Percentiles rank a stretch among this genome's conserved stretches.
Evolutionary conservation across 1,140 invertebrate species (phyloP).

Genomic region (Drepana arcuata): DNA sequence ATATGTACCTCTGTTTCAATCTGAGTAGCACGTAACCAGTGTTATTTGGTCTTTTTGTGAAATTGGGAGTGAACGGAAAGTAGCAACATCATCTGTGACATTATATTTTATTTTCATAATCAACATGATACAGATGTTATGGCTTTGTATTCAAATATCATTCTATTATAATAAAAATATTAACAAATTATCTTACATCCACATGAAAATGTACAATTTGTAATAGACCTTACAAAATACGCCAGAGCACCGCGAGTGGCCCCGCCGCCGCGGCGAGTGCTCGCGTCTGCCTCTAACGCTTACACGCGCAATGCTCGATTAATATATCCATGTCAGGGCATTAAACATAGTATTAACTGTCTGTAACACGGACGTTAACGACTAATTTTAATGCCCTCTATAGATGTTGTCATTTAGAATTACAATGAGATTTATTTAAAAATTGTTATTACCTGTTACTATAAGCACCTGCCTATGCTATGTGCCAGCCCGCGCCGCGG

Average conservation of each 20-base stretch:
- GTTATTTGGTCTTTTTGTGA: too few species aligned
- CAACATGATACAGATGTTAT: constrained; percentile 70
- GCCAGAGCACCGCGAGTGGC: constrained; percentile 32
- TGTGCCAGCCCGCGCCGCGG: too few species aligned
- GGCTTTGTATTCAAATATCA: constrained; percentile 65
- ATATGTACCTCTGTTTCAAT: too few species aligned
- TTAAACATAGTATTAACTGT: constrained; percentile 24
- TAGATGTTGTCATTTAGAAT: constrained; percentile 16
- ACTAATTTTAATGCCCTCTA: constrained; percentile 20
- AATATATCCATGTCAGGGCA: constrained; percentile 40
- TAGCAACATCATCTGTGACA: too few species aligned
- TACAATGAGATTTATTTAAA: too few species aligned
- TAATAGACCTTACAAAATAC: constrained; percentile 67
- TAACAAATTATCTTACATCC: constrained; percentile 70
- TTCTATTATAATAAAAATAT: constrained; percentile 69
- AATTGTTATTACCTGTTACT: too few species aligned
- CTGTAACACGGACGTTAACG: constrained; percentile 15
- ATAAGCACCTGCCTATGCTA: too few species aligned
- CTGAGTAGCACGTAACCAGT: too few species aligned
- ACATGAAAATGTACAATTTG: constrained; percentile 68
- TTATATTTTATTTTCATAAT: constrained; percentile 63
- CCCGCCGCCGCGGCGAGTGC: constrained; percentile 4
- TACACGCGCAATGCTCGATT: constrained; percentile 35
- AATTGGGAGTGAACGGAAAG: too few species aligned
- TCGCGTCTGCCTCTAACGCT: too few species aligned